phyloP scores from a whole-genome alignment of 2,113 vertebrate genomes.

The Psilopsiagon aurifrons region DNA sequence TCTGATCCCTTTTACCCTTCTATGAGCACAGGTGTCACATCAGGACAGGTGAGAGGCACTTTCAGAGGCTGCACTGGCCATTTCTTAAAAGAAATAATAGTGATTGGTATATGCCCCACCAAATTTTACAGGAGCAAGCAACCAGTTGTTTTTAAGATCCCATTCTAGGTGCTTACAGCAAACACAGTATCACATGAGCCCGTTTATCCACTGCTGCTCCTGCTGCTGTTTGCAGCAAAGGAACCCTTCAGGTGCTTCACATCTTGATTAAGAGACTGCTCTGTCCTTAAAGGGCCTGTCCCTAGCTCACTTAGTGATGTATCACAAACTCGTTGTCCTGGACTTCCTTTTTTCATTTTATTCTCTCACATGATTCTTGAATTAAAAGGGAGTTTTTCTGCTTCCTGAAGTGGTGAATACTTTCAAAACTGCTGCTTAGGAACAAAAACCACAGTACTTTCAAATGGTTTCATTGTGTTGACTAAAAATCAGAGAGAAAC shows the following conservation, averaged over 20 bases:
- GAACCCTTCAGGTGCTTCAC: neutral
- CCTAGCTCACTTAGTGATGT: neutral
- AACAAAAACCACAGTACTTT: neutral
- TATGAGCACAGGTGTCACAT: accelerated
- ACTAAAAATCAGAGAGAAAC: neutral
- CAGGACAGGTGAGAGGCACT: accelerated
- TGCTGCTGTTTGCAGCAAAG: neutral
- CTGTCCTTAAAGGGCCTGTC: neutral
- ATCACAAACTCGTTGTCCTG: conserved; percentile 15
- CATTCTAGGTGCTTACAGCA: neutral
- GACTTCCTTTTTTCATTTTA: neutral
- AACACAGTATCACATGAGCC: neutral
- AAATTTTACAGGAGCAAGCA: neutral
- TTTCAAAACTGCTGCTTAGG: neutral
- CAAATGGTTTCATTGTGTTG: neutral
- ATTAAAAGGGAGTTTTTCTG: neutral
- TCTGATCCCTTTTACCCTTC: neutral
- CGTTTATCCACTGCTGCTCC: conserved; percentile 6
- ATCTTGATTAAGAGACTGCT: conserved; percentile 30
- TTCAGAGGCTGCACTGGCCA: accelerated
- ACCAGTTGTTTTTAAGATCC: neutral
- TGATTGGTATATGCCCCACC: accelerated
- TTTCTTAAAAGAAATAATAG: neutral
- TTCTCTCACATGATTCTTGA: neutral
- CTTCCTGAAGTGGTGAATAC: neutral